Evolutionary conservation across 2,888 invertebrate genomes (phyloP).

Genomic region (Limulus polyphemus): DNA sequence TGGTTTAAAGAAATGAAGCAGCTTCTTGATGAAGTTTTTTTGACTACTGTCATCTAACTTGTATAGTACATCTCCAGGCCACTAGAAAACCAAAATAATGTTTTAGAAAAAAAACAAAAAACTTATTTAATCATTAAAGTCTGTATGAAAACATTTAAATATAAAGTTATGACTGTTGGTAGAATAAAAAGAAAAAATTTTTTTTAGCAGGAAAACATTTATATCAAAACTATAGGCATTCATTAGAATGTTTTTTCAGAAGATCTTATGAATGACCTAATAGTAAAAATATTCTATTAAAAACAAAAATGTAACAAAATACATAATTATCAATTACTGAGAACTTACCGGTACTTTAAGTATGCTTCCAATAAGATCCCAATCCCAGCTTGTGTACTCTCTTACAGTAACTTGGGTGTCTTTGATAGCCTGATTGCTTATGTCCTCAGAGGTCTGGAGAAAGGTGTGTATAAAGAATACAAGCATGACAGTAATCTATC

Average conservation of each 20-base stretch:
- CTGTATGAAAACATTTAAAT: too few relatives aligned
- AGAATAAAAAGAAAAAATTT: too few relatives aligned
- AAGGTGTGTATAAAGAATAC: too few relatives aligned
- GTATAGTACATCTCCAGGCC: conserved; percentile 39
- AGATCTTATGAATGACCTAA: too few relatives aligned
- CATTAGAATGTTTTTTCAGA: too few relatives aligned
- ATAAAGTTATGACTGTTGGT: too few relatives aligned
- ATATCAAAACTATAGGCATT: too few relatives aligned
- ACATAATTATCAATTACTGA: not conserved
- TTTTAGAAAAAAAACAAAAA: too few relatives aligned
- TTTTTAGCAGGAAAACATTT: too few relatives aligned
- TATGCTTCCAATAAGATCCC: conserved; percentile 74
- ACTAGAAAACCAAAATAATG: conserved; percentile 29
- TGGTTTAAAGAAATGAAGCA: conserved; percentile 74
- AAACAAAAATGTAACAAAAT: not conserved
- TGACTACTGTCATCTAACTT: conserved; percentile 53
- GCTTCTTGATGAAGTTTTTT: conserved; percentile 54
- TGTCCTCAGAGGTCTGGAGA: conserved; percentile 9
- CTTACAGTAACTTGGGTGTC: conserved; percentile 67
- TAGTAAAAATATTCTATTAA: not conserved
- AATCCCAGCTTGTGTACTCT: conserved; percentile 77
- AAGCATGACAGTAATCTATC: too few relatives aligned
- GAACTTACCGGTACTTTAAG: conserved; percentile 43
- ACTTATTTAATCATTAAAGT: too few relatives aligned
- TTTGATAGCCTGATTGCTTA: conserved; percentile 42